phyloP scores from a whole-genome alignment of 2,113 vertebrate genomes.

The Notothenia coriiceps region DNA sequence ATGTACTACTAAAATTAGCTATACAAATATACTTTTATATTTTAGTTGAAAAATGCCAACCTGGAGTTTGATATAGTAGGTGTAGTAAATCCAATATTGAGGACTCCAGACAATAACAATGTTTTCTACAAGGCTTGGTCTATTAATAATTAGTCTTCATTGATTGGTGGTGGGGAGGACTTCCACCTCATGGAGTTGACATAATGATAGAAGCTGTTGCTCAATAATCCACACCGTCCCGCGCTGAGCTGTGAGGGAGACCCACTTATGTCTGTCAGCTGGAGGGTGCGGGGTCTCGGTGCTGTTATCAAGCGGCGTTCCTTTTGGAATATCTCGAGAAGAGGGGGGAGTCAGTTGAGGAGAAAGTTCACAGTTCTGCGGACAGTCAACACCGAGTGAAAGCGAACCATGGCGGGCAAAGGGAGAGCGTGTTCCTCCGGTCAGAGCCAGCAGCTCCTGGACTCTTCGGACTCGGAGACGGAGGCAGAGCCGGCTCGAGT shows the following conservation, averaged over 20 bases:
- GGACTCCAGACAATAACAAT: neutral
- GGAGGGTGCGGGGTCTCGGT: slow-evolving; percentile 19
- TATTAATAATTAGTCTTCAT: slow-evolving; percentile 63
- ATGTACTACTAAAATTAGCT: no score
- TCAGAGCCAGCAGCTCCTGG: slow-evolving; percentile 46
- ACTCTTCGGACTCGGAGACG: slow-evolving; percentile 85
- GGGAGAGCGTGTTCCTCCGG: slow-evolving; percentile 44
- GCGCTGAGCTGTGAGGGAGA: neutral
- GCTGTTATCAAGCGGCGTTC: neutral
- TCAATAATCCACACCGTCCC: slow-evolving; percentile 31
- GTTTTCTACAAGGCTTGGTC: neutral
- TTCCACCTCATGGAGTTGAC: slow-evolving; percentile 55
- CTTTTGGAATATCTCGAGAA: neutral
- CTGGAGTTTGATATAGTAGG: neutral
- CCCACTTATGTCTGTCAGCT: slow-evolving; percentile 2
- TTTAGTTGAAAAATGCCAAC: neutral
- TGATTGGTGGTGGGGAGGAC: slow-evolving; percentile 26
- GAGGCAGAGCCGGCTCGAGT: slow-evolving; percentile 71
- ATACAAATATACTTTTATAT: neutral
- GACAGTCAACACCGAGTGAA: neutral
- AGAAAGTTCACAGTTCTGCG: slow-evolving; percentile 51
- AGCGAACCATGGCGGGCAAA: slow-evolving; percentile 65
- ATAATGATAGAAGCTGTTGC: slow-evolving; percentile 40
- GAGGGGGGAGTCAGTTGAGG: slow-evolving; percentile 31
- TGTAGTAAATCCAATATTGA: neutral